These are phyloP conservation scores for Pempheris klunzingeri DNA, from an alignment of 2,797 vertebrate genomes.

Conservation along the genomic window DNA sequence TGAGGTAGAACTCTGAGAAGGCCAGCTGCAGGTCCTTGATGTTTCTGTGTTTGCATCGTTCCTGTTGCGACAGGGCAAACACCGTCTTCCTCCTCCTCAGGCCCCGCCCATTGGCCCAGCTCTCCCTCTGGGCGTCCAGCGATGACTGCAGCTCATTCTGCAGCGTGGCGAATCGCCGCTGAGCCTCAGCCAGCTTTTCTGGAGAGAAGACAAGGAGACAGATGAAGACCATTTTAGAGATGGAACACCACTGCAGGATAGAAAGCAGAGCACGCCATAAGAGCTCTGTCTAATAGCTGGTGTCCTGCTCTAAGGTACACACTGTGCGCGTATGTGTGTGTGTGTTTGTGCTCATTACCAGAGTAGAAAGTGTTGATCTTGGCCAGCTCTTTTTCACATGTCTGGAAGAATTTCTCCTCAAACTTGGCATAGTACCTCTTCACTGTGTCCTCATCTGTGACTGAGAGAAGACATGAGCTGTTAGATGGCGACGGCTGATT, in stretches of 20 bases:
- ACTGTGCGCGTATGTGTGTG: background rate
- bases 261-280: background rate
- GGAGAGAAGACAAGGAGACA: constrained; percentile 27
- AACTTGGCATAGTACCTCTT: constrained; percentile 98
- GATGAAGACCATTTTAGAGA: background rate
- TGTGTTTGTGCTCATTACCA: constrained; percentile 81
- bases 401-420: constrained; percentile 98
- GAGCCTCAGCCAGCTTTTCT: constrained; percentile 98
- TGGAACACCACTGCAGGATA: background rate
- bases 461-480: constrained; percentile 72
- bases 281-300: background rate
- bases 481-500: background rate
- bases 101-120: constrained; percentile 83
- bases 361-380: constrained; percentile 99
- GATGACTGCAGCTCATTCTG: constrained; percentile 98
- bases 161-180: constrained; percentile 95
- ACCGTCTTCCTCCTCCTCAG: constrained; percentile 92
- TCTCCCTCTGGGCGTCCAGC: constrained; percentile 95
- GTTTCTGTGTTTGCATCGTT: constrained; percentile 96
- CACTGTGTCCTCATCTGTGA: constrained; percentile 95
- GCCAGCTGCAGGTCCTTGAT: constrained; percentile 98
- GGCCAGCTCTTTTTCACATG: constrained; percentile 97
- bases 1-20: constrained; percentile 99
- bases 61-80: constrained; percentile 96
- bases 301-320: background rate